Conservation (phyloP, 2,888 invertebrate species). For the Hypselothyrea guttata region DNA sequence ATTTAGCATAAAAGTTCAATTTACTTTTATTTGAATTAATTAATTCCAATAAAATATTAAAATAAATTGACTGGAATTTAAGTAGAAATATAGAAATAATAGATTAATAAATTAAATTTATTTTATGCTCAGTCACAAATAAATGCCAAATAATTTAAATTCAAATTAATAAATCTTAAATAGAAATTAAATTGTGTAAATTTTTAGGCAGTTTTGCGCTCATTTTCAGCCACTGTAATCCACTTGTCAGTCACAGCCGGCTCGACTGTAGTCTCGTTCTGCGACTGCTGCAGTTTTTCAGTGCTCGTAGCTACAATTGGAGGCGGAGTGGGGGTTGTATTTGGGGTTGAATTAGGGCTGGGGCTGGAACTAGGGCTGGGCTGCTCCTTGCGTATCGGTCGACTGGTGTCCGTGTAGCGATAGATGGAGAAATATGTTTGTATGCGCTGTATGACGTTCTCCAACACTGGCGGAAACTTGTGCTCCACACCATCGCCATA, state of each 20-base stretch:
- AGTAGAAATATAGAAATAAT: no score
- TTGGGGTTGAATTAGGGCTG: no score
- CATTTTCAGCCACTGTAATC: conserved; percentile 58
- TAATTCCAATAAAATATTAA: no score
- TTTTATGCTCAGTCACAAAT: neutral
- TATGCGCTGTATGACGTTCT: conserved; percentile 87
- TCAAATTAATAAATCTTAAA: neutral
- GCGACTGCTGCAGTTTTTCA: neutral
- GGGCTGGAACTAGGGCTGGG: no score
- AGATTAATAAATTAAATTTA: no score
- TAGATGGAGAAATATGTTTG: conserved; percentile 88
- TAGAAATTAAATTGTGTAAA: neutral
- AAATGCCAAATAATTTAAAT: conserved; percentile 28
- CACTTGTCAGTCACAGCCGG: neutral
- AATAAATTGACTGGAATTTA: no score
- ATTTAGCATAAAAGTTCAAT: no score
- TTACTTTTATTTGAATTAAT: no score
- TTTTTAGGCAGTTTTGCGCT: neutral
- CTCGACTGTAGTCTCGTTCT: neutral
- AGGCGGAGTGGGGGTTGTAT: no score
- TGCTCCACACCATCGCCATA: conserved; percentile 82
- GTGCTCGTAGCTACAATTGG: neutral
- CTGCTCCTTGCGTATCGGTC: conserved; percentile 70
- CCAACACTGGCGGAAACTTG: conserved; percentile 87
- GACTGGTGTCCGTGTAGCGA: conserved; percentile 84